These are phyloP conservation scores for Pterostichus niger DNA, from an alignment of 2,888 invertebrate genomes.

Conservation along the genomic window DNA sequence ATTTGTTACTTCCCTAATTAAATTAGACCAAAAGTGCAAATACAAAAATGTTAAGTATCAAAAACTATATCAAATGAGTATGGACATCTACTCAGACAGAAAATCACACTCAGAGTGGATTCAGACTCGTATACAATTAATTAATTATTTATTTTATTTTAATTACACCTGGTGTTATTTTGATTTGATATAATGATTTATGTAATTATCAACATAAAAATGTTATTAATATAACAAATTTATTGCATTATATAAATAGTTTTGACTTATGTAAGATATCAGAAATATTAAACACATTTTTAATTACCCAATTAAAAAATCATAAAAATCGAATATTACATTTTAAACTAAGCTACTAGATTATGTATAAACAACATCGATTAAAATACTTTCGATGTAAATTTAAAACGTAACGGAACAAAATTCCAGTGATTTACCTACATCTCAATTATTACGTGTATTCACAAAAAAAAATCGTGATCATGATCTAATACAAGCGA, in stretches of 20 bases:
- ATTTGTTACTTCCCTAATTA: too few species aligned
- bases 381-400: slow-evolving; percentile 14
- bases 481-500: neutral
- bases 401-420: neutral
- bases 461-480: slow-evolving; percentile 9
- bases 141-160: too few species aligned
- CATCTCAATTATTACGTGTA: slow-evolving; percentile 22
- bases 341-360: neutral
- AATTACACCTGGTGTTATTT: too few species aligned
- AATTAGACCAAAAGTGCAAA: too few species aligned
- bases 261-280: neutral
- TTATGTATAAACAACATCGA: neutral
- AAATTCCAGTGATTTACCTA: slow-evolving; percentile 7
- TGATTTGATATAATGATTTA: too few species aligned
- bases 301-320: slow-evolving; percentile 12
- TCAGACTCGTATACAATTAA: too few species aligned
- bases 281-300: neutral
- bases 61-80: too few species aligned
- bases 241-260: neutral
- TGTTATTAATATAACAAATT: neutral
- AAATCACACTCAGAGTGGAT: too few species aligned
- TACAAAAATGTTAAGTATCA: too few species aligned
- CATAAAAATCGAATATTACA: neutral
- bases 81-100: too few species aligned
- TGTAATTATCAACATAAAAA: neutral